These are phyloP conservation scores for Acomys russatus DNA, from an alignment of 2,797 vertebrate genomes.

Conservation along the genomic window DNA sequence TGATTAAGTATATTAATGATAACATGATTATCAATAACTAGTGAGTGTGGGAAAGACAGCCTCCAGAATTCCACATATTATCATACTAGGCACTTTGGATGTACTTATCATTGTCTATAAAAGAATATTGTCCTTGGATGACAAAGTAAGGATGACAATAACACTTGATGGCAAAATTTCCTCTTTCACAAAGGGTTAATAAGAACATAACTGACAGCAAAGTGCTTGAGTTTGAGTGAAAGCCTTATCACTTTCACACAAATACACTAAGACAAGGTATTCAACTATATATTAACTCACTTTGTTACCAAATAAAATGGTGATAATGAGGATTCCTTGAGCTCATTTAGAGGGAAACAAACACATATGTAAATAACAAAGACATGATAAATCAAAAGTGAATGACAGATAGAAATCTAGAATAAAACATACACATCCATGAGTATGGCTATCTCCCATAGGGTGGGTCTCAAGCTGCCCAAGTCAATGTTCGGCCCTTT, in stretches of 20 bases:
- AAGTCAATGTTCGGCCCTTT: too few species aligned
- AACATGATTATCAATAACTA: too few species aligned
- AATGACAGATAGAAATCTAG: background rate
- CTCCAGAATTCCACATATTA: background rate
- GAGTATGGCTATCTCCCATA: background rate
- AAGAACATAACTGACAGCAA: background rate
- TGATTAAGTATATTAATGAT: background rate
- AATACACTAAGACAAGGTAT: background rate
- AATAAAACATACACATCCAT: too few species aligned
- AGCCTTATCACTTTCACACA: background rate
- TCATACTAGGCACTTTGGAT: background rate
- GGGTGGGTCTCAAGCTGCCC: too few species aligned
- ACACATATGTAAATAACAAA: background rate
- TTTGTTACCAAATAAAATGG: background rate
- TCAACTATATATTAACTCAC: background rate
- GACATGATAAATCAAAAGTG: background rate
- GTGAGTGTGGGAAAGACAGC: background rate
- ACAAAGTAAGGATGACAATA: background rate
- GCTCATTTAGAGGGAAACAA: constrained; percentile 22
- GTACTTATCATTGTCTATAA: background rate
- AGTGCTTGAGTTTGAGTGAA: background rate
- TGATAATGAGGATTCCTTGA: background rate
- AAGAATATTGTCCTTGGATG: background rate
- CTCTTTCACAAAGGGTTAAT: background rate
- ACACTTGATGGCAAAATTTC: background rate